Conservation (phyloP, 2,113 vertebrate species). For the Odocoileus hemionus region DNA sequence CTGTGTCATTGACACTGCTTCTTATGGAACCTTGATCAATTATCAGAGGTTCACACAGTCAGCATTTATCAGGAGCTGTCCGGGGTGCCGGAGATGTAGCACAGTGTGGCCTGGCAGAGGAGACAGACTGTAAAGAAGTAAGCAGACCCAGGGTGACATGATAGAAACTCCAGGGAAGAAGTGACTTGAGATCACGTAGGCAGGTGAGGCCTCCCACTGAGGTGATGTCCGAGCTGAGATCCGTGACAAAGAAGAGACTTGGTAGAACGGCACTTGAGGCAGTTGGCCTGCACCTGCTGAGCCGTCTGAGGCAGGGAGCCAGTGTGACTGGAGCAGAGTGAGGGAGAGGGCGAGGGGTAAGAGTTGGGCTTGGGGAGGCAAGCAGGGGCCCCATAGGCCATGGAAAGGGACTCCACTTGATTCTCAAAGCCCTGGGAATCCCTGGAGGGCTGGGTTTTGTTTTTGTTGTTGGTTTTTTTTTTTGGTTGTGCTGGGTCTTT, state of each 20-base stretch:
- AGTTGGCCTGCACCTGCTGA: neutral
- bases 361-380: neutral
- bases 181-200: neutral
- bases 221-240: neutral
- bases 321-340: neutral
- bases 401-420: neutral
- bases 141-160: neutral
- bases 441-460: neutral
- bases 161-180: neutral
- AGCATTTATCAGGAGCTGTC: neutral
- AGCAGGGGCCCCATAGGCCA: neutral
- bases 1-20: neutral
- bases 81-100: neutral
- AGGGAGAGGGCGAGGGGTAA: neutral
- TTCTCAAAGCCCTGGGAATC: neutral
- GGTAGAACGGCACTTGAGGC: neutral
- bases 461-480: rapidly evolving
- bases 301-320: neutral
- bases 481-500: neutral
- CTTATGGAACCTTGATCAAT: neutral
- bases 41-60: neutral
- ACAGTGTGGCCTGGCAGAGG: rapidly evolving
- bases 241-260: neutral
- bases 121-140: neutral
- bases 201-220: neutral